These are phyloP conservation scores for Capreolus pygargus DNA, from an alignment of 2,113 vertebrate species.

Conservation along the genomic window DNA sequence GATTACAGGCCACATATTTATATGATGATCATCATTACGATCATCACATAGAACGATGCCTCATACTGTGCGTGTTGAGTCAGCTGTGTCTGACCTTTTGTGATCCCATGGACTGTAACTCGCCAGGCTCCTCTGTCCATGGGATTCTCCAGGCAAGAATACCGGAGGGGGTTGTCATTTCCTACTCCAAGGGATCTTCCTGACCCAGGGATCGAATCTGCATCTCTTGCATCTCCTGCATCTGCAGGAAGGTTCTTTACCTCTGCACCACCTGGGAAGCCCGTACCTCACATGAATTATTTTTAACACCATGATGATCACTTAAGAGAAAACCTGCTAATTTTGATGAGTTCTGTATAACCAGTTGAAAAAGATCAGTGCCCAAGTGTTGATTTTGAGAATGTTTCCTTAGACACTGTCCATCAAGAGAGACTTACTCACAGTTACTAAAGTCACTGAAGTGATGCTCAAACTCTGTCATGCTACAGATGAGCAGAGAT, in stretches of 20 bases:
- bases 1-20: background rate
- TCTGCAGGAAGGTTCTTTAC: background rate
- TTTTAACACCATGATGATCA: background rate
- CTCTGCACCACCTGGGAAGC: background rate
- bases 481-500: accelerated
- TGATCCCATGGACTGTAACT: background rate
- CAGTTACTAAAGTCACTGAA: background rate
- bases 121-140: background rate
- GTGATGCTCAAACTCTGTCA: background rate
- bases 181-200: background rate
- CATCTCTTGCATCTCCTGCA: background rate
- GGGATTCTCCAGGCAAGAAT: background rate
- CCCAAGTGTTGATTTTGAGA: background rate
- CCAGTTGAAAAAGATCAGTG: background rate
- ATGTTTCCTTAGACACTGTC: background rate
- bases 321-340: background rate
- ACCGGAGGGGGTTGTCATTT: background rate
- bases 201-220: accelerated
- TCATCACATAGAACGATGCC: background rate
- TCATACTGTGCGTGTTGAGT: background rate
- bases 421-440: background rate
- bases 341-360: background rate
- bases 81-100: background rate
- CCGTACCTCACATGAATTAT: background rate
- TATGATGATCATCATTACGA: too few species aligned